Evolutionary conservation across 1,140 invertebrate genomes (phyloP), one percentile per base, ranked within the genome.

Genomic region (Ips typographus): DNA sequence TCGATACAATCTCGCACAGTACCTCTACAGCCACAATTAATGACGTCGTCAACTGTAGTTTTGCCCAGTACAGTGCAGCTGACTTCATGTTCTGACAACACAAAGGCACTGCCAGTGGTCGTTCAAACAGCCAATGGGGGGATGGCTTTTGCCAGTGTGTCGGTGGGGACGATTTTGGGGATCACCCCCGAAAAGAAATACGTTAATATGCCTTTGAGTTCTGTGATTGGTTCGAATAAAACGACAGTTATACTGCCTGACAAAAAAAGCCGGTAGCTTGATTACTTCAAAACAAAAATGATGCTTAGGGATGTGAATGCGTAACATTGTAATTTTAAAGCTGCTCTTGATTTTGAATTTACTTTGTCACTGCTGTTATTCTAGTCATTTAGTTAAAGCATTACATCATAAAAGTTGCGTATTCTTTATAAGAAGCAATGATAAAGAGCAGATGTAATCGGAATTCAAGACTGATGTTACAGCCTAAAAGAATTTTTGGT

Each of bases 151-250:
- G 70, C 68, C n/a, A 68, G 68, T 42, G 64, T 71, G 4, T 53
- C 72, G 2, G 67, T 71, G 2, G 72, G 70, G 8, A 71, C 71
- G 70, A 69, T 73, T 49, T 59, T 73, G 6, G 70, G 72, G 1
- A 52, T 71, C 47, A 66, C 62, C 1, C 36, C 67, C 40, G 61
- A 71, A 52, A 42, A 67, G 4, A 71, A 73, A 44, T 63, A 68
- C 37, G 69, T 73, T 39, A 69, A 67, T 7, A 66, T 73, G 41
- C 72, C 72, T 3, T 42, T 73, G 36, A 65, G 58, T 63, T 68
- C 65, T 41, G 53, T 72, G 41, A 41, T 51, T 3, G 22, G 22
- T 22, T 22, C 22, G 22, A 22, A 22, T 22, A 22, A 22, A 22
- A 22, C 22, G 22, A 22, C 22, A 22, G n/a, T 5, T 37, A n/a